phyloP scores from a whole-genome alignment of 2,113 vertebrate species.

The Chlorocebus sabaeus region DNA sequence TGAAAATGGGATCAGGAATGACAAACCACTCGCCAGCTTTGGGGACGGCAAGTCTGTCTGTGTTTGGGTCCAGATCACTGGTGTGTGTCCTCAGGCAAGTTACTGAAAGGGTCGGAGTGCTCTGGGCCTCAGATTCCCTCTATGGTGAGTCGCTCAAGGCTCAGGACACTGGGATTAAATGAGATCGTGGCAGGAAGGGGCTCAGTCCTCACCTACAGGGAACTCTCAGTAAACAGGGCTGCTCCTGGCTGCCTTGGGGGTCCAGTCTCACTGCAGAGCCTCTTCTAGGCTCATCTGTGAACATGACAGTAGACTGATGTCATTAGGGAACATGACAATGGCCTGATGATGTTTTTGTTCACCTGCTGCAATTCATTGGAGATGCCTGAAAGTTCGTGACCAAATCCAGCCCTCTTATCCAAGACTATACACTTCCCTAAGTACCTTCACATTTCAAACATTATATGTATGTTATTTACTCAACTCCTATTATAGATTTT shows the following conservation, averaged over 20 bases:
- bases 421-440: not conserved
- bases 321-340: not conserved
- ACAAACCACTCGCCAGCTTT: not conserved
- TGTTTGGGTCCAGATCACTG: not conserved
- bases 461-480: not conserved
- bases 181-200: not conserved
- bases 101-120: fast-evolving
- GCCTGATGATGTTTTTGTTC: too few relatives aligned
- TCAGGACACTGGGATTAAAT: not conserved
- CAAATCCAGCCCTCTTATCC: not conserved
- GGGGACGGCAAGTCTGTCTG: not conserved
- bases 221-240: not conserved
- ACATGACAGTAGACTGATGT: too few relatives aligned
- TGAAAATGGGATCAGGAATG: not conserved
- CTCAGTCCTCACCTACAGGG: not conserved
- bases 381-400: not conserved
- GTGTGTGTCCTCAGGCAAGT: not conserved
- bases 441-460: not conserved
- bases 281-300: not conserved
- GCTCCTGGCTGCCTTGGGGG: not conserved
- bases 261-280: not conserved
- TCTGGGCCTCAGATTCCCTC: not conserved
- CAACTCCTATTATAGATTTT: not conserved
- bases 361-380: not conserved
- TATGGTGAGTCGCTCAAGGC: not conserved